Conservation (phyloP, 92 coral and sea anemone species). For the Porites lobata region DNA sequence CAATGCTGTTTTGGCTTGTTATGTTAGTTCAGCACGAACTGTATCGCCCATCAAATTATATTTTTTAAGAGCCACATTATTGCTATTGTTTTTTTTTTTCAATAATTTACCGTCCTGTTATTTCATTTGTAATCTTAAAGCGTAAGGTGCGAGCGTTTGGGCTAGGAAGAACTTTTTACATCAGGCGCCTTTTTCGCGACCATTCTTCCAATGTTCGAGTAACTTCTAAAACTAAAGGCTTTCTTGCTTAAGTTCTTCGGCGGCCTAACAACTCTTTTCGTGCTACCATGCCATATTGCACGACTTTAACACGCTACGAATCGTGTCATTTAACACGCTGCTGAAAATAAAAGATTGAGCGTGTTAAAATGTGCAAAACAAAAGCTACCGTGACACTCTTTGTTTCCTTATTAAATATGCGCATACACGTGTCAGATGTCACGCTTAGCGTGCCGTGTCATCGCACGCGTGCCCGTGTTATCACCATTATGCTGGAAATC, state of each 20-base stretch:
- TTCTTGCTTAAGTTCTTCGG: constrained; percentile 3
- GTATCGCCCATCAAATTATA: too few relatives aligned
- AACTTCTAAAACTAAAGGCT: constrained; percentile 5
- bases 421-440: too few relatives aligned
- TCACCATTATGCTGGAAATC: too few relatives aligned
- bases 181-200: neutral
- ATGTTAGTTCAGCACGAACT: too few relatives aligned
- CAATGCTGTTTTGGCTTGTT: too few relatives aligned
- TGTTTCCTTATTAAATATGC: neutral
- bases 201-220: neutral
- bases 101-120: constrained; percentile 15
- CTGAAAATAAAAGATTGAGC: neutral
- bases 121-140: constrained; percentile 11
- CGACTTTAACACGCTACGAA: too few relatives aligned
- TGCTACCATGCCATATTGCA: too few relatives aligned
- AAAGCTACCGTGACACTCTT: neutral
- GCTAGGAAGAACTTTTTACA: constrained; percentile 25
- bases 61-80: too few relatives aligned
- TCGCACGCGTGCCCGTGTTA: too few relatives aligned
- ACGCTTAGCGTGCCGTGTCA: too few relatives aligned
- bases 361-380: neutral
- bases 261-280: too few relatives aligned
- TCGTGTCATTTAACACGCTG: too few relatives aligned
- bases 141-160: neutral
- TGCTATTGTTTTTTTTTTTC: neutral